Percentiles rank a stretch among this genome's conserved stretches.
These are phyloP conservation scores for Sphecodes monilicornis DNA, from an alignment of 2,888 invertebrate species.

Conservation along the genomic window DNA sequence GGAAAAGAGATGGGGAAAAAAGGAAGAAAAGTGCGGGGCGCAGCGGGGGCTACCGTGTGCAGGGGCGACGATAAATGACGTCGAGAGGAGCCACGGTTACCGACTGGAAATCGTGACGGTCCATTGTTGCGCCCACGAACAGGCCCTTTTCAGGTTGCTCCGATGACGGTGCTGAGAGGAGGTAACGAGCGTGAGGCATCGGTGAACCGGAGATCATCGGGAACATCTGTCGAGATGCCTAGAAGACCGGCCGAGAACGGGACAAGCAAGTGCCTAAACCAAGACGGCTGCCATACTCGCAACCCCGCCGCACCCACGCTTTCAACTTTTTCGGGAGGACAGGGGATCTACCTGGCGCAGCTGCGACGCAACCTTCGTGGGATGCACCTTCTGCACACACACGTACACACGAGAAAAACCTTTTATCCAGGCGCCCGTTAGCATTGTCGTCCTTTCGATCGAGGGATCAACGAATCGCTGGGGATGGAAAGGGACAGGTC, in stretches of 20 bases:
- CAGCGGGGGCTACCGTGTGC: slow-evolving; percentile 39
- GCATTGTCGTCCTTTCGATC: slow-evolving; percentile 1
- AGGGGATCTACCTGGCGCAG: slow-evolving; percentile 60
- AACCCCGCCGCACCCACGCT: slow-evolving; percentile 76
- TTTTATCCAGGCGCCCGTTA: not conserved
- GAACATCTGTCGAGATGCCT: slow-evolving; percentile 63
- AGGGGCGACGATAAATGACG: slow-evolving; percentile 52
- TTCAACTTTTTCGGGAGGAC: slow-evolving; percentile 62
- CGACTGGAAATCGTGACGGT: slow-evolving; percentile 44
- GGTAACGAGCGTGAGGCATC: slow-evolving; percentile 31
- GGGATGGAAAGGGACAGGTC: not conserved
- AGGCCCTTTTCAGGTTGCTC: slow-evolving; percentile 62
- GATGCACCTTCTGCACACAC: slow-evolving; percentile 26
- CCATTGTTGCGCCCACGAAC: slow-evolving; percentile 71
- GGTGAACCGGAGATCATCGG: slow-evolving; percentile 39
- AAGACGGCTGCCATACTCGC: slow-evolving; percentile 28
- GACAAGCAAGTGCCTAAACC: slow-evolving; percentile 16
- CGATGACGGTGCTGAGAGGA: slow-evolving; percentile 32
- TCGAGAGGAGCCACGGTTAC: slow-evolving; percentile 30
- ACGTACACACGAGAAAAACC: not conserved
- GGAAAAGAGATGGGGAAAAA: not conserved
- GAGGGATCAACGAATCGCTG: not conserved
- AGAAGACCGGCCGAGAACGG: slow-evolving; percentile 10
- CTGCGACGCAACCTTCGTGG: slow-evolving; percentile 48
- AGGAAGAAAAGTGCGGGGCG: not conserved